Conservation (phyloP, 1,140 invertebrate genomes). For the Tetragnatha versicolor region DNA sequence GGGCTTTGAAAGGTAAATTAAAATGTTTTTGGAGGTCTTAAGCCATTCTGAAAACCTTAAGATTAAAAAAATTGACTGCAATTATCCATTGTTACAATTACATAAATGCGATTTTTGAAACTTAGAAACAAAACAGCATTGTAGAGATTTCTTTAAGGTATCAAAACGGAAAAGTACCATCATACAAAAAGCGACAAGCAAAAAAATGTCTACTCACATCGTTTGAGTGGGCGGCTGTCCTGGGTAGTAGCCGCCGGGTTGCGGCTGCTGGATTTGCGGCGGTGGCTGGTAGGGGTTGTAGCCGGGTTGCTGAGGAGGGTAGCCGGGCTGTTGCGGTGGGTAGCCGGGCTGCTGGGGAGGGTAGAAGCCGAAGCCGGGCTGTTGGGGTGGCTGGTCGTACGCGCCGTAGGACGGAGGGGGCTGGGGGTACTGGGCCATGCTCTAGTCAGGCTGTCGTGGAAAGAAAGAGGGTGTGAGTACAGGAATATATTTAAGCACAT, state of each 20-base stretch:
- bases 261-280: background rate
- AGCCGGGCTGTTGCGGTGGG: conserved; percentile 9
- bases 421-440: conserved; percentile 23
- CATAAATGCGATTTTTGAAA: too few relatives aligned
- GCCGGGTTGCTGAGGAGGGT: conserved; percentile 14
- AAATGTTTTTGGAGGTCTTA: too few relatives aligned
- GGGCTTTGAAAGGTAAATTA: too few relatives aligned
- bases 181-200: background rate
- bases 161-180: too few relatives aligned
- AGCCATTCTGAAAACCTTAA: too few relatives aligned
- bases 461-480: too few relatives aligned
- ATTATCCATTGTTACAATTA: too few relatives aligned
- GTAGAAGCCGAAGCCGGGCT: conserved; percentile 12
- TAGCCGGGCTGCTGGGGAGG: conserved; percentile 7
- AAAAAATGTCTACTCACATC: conserved; percentile 19
- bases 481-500: too few relatives aligned
- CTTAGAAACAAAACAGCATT: too few relatives aligned
- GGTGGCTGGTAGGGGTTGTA: background rate
- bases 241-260: conserved; percentile 23
- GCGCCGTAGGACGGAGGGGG: conserved; percentile 24
- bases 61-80: too few relatives aligned
- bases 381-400: conserved; percentile 16
- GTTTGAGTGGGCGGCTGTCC: conserved; percentile 28
- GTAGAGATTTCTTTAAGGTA: too few relatives aligned
- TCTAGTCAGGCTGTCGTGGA: too few relatives aligned